A percentile compares a stretch with the other conserved stretches of the same genome.
Conservation (phyloP, 2,113 vertebrate genomes). For the Rhagologus leucostigma region DNA sequence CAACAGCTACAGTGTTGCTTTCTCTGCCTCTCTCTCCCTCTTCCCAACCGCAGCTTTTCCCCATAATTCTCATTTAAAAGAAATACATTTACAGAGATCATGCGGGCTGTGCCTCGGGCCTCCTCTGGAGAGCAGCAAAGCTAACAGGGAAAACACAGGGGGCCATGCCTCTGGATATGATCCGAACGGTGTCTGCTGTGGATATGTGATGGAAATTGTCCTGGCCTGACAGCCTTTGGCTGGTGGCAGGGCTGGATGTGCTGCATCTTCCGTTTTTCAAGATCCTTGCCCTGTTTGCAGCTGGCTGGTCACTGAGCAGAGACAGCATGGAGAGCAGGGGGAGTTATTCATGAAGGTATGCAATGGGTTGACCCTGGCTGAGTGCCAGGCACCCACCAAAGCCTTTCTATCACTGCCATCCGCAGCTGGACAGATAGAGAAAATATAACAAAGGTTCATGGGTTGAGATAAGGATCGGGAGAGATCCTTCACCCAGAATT, state of each 20-base stretch:
- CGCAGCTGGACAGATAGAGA: neutral
- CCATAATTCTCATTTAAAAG: neutral
- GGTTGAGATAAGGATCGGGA: neutral
- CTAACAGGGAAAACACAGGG: neutral
- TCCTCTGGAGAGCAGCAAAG: conserved; percentile 11
- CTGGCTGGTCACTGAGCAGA: neutral
- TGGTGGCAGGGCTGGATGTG: neutral
- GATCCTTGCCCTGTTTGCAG: neutral
- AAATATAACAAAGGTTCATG: neutral
- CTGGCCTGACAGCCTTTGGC: neutral
- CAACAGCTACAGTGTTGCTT: accelerated
- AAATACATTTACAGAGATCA: neutral
- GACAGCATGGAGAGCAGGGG: neutral
- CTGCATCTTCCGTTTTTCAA: neutral
- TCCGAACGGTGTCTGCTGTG: accelerated
- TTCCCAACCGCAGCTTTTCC: neutral
- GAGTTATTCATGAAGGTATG: neutral
- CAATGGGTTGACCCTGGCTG: neutral
- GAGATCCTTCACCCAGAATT: neutral
- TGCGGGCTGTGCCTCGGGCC: neutral
- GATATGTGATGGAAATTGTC: neutral
- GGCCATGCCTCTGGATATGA: neutral
- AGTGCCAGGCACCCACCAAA: neutral
- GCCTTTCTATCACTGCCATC: neutral
- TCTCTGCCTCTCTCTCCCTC: neutral